A percentile compares a stretch with the other conserved stretches of the same genome.
Evolutionary conservation across 2,888 invertebrate genomes (phyloP).

Genomic region (Cataglyphis altisquamis): DNA sequence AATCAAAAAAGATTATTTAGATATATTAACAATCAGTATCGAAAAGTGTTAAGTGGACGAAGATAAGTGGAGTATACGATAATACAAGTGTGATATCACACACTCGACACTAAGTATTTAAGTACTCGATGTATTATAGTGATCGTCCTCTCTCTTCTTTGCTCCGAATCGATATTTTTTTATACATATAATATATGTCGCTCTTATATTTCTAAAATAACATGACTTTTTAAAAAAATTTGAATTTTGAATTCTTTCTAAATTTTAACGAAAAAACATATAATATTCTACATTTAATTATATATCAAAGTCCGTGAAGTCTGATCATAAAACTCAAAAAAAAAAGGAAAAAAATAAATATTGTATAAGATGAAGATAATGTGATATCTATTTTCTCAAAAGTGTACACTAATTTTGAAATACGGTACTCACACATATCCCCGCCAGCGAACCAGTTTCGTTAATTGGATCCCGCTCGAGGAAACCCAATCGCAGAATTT

Average conservation of each 20-base stretch:
- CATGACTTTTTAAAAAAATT: not conserved
- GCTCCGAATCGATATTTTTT: slow-evolving; percentile 8
- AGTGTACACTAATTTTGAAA: not conserved
- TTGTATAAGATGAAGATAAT: not conserved
- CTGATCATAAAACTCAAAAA: not conserved
- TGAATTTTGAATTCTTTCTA: not conserved
- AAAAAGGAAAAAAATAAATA: not conserved
- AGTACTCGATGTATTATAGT: slow-evolving; percentile 46
- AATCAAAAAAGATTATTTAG: not conserved
- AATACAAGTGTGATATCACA: not conserved
- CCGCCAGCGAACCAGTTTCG: not conserved
- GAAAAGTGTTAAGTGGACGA: not conserved
- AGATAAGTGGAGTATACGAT: not conserved
- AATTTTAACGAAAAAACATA: not conserved
- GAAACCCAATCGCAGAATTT: slow-evolving; percentile 67
- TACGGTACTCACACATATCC: not conserved
- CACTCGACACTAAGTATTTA: slow-evolving; percentile 31
- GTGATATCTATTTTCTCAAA: not conserved
- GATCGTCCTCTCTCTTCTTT: not conserved
- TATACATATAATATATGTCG: not conserved
- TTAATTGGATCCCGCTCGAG: slow-evolving; percentile 62
- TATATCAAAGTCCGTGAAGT: not conserved
- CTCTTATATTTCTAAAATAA: not conserved
- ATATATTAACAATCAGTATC: not conserved
- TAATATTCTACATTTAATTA: not conserved